Evolutionary conservation across 2,888 invertebrate species (phyloP), one percentile per base, ranked within the genome.

Genomic region (Cartodere bifasciata): DNA sequence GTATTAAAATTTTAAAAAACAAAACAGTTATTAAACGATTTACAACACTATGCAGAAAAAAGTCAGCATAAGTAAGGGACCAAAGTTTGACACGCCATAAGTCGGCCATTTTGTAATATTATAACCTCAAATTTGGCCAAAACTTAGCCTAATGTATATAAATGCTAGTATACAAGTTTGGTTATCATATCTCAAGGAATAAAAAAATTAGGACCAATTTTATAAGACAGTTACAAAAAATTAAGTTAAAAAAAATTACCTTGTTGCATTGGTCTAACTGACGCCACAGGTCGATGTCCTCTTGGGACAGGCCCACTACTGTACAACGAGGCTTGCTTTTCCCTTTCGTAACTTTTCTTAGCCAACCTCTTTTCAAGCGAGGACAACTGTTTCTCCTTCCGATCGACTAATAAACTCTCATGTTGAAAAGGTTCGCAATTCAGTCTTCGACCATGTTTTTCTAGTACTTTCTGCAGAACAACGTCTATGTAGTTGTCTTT

Each of bases 361-460:
- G 95, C 95, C 31, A 92, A 63, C 42, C 88, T 67, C 56, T 95
- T 95, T 56, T 95, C 95, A 15, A 87, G 85, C 52, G 84, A 83
- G 0, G 92, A 91, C 23, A 95, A 62, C 50, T 92, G 88, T 58
- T 92, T 85, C 50, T 94, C 94, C 53, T 94, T 92, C 23, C 91
- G 72, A 59, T 95, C 95, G 3, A 94, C 83, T 16, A 97, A 65
- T 31, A 95, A 64, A 6, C 92, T 91, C 58, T 97, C 95, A 52
- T 97, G 95, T 47, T 88, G 85, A 63, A 95, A 95, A 0, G 95
- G 95, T 49, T 84, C 82, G 59, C 81, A 82, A 34, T 77, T 79
- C 35, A 84, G 59, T 28, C 70, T 57, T 21, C 65, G 66, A 10
- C 75, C 72, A 43, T 77, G 71, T 14, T 68, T 58, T 32, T 70